Evolutionary conservation across 2,888 invertebrate species (phyloP).

Genomic region (Ornithoptera alexandrae): DNA sequence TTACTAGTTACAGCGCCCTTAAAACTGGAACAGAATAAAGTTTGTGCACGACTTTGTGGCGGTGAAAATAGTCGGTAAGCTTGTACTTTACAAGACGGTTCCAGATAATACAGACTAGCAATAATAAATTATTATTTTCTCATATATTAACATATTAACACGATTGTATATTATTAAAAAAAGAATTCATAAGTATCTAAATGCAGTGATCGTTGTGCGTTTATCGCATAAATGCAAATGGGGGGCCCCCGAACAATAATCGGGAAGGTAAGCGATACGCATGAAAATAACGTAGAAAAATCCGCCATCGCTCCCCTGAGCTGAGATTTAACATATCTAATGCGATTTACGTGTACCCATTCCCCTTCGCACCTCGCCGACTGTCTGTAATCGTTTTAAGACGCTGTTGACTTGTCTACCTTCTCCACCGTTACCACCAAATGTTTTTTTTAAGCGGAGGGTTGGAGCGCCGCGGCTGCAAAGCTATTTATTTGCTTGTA

Average conservation of each 20-base stretch:
- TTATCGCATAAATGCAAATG: constrained; percentile 66
- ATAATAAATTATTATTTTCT: too few relatives aligned
- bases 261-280: constrained; percentile 78
- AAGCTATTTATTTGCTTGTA: constrained; percentile 35
- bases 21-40: too few relatives aligned
- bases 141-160: too few relatives aligned
- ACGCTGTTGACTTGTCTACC: constrained; percentile 63
- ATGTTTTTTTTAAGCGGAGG: constrained; percentile 43
- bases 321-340: constrained; percentile 77
- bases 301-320: constrained; percentile 51
- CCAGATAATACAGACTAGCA: too few relatives aligned
- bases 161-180: background rate
- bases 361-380: constrained; percentile 58
- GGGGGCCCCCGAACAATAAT: constrained; percentile 67
- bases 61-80: too few relatives aligned
- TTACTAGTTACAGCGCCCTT: too few relatives aligned
- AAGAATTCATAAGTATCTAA: constrained; percentile 8
- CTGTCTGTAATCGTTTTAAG: constrained; percentile 75
- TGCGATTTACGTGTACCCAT: constrained; percentile 75
- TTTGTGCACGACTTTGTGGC: too few relatives aligned
- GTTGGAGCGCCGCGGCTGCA: constrained; percentile 32
- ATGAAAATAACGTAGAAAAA: constrained; percentile 72
- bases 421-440: constrained; percentile 39
- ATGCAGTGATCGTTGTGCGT: constrained; percentile 27
- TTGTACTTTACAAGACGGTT: too few relatives aligned